Base-by-base conservation (phyloP, 2,113 vertebrate genomes). In the Maccullochella peelii region DNA sequence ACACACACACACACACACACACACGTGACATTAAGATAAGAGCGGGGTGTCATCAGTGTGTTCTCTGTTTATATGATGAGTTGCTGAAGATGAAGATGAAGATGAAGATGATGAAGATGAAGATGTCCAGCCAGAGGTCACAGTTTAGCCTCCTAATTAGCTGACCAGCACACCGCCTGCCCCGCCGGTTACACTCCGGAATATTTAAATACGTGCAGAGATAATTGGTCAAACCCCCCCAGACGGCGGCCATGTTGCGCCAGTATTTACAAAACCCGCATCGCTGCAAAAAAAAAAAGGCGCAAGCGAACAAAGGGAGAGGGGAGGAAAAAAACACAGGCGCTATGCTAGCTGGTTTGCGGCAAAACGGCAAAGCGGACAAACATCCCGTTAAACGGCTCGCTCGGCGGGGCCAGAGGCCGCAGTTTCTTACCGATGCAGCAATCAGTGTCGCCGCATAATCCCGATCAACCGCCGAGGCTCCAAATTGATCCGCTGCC, bases 171-270 rank as follows among this genome's bases (percentile, higher is more conserved):
- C 23, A 1, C 5, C 2, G 2, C 23, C 68, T 1, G 15, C 30
- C 40, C 58, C 7, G 1, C 6, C 4, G 6, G 2, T 4, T 4
- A 2, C 38, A 27, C 44, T 6, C n/a, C 21, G 18, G 1, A 23
- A 58, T 9, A 4, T 18, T 33, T 14, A 36, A 16, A 75, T 2
- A 47, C 18, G 83, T 49, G 81, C 69, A 42, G 33, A 33, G 27
- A 62, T 66, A 47, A 61, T 11, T 12, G 65, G n/a, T 27, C 11
- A 15, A 14, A 47, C 44, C 12, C 74, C 12, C 74, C 3, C 71
- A 68, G n/a, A 47, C 92, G 93, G 95, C 94, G 86, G 96, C 95
- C 95, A 96, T 96, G 86, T 96, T 94, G 94, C 92, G 90, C 91
- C 93, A 90, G 77, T 94, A 92, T 90, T 89, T 92, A 93, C 94